These are phyloP conservation scores for Agrypnia vestita DNA, from an alignment of 1,140 invertebrate genomes.

Conservation along the genomic window DNA sequence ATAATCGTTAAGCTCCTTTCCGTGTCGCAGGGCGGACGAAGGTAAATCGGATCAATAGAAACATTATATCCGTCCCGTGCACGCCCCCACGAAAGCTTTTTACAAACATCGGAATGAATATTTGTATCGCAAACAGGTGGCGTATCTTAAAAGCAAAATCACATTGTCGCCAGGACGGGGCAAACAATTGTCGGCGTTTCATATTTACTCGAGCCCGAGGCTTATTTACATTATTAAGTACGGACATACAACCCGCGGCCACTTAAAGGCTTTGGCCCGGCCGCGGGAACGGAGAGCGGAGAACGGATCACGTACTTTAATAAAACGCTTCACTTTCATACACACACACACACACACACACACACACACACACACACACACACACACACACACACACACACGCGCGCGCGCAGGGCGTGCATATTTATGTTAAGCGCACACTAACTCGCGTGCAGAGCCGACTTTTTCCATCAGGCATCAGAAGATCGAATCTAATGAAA, in stretches of 20 bases:
- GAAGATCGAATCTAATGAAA: neutral
- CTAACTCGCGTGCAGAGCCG: too few species aligned
- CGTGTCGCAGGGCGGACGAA: neutral
- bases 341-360: neutral
- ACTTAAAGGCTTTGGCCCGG: conserved; percentile 48
- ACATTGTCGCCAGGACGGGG: conserved; percentile 57
- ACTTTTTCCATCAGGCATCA: neutral
- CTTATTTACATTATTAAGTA: conserved; percentile 59
- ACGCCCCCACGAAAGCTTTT: neutral
- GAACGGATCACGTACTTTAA: conserved; percentile 42
- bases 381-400: too few species aligned
- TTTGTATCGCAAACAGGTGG: conserved; percentile 60
- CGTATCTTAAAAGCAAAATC: conserved; percentile 62
- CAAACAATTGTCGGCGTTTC: conserved; percentile 58
- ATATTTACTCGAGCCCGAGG: conserved; percentile 53
- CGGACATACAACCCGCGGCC: conserved; percentile 47
- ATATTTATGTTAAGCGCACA: too few species aligned
- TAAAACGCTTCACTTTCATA: conserved; percentile 33
- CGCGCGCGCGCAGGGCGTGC: too few species aligned
- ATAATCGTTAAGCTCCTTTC: neutral
- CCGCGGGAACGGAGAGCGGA: conserved; percentile 36
- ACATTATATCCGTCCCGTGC: conserved; percentile 28
- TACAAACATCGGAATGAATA: conserved; percentile 49
- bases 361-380: too few species aligned
- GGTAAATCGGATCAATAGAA: conserved; percentile 29